A percentile compares a stretch with the other conserved stretches of the same genome.
These are phyloP conservation scores for Fregata magnificens DNA, from an alignment of 2,113 vertebrate genomes.

Conservation along the genomic window DNA sequence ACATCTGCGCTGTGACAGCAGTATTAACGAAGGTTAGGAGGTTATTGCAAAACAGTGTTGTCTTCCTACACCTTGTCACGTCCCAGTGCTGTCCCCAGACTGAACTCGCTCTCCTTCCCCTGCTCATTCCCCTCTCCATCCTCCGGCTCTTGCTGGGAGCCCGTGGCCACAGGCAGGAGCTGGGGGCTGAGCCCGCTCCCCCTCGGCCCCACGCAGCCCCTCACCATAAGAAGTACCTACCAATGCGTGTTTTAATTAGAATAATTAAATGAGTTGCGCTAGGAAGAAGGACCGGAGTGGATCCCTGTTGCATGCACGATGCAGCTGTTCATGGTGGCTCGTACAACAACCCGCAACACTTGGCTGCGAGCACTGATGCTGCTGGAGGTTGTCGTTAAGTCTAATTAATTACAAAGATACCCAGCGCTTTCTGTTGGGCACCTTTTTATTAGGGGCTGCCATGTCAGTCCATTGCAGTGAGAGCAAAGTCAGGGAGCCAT, in stretches of 20 bases:
- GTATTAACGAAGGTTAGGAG: neutral
- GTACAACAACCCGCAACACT: neutral
- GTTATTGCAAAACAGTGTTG: neutral
- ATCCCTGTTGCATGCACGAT: neutral
- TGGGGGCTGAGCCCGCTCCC: neutral
- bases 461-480: rapidly evolving
- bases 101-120: neutral
- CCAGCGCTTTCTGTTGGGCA: neutral
- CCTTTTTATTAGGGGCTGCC: neutral
- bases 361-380: neutral
- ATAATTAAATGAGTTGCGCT: neutral
- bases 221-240: neutral
- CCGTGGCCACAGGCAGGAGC: rapidly evolving
- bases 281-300: neutral
- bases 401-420: neutral
- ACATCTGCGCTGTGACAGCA: neutral
- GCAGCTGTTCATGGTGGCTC: neutral
- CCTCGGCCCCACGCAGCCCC: neutral
- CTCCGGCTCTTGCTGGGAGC: neutral
- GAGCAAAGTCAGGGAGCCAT: neutral
- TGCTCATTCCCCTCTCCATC: neutral
- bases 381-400: neutral
- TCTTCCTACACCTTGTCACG: neutral
- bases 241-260: neutral
- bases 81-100: rapidly evolving